These are phyloP conservation scores for Eira barbara DNA, from an alignment of 2,113 vertebrate species.

Conservation along the genomic window DNA sequence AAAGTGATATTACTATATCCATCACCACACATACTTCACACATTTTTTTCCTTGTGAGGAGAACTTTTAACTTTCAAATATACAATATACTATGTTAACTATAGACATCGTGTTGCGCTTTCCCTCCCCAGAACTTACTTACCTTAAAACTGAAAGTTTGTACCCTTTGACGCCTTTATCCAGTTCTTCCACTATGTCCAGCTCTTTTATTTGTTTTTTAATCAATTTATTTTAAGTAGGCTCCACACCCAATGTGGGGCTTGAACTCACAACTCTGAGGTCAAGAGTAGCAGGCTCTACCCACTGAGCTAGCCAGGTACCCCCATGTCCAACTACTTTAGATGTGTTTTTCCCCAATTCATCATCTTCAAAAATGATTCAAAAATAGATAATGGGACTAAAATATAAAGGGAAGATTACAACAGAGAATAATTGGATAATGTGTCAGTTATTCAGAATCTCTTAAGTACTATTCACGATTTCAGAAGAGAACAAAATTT, in stretches of 20 bases:
- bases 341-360: not conserved
- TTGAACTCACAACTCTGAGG: not conserved
- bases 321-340: not conserved
- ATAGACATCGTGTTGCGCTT: not conserved
- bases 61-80: not conserved
- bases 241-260: not conserved
- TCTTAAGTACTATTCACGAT: not conserved
- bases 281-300: not conserved
- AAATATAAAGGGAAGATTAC: not conserved
- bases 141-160: not conserved
- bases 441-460: not conserved
- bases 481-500: not conserved
- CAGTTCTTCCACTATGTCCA: not conserved
- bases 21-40: not conserved
- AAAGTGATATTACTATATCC: not conserved
- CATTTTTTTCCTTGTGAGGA: not conserved
- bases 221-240: not conserved
- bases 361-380: not conserved
- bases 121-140: not conserved
- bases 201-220: not conserved
- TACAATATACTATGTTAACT: not conserved
- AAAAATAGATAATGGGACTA: not conserved
- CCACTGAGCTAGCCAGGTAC: not conserved
- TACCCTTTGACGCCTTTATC: not conserved
- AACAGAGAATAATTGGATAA: not conserved